These are phyloP conservation scores for Heliconius sara DNA, from an alignment of 2,888 invertebrate species.

Conservation along the genomic window DNA sequence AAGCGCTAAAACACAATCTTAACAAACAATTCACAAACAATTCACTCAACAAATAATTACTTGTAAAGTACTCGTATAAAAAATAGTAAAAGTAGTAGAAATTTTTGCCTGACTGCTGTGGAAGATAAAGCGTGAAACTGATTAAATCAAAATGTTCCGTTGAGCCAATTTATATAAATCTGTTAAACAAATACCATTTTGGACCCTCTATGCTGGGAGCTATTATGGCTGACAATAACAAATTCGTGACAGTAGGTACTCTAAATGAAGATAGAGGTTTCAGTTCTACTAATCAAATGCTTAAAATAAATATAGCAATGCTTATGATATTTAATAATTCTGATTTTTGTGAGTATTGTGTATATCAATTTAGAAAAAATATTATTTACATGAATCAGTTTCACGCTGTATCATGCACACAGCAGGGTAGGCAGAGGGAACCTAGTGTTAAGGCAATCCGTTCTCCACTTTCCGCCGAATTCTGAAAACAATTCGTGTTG, in stretches of 20 bases:
- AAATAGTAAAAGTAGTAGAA: not conserved
- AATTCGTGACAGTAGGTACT: conserved; percentile 63
- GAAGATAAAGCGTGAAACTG: not conserved
- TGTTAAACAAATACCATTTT: conserved; percentile 52
- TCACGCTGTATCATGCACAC: too few relatives aligned
- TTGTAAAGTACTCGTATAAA: not conserved
- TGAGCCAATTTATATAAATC: conserved; percentile 48
- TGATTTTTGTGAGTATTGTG: not conserved
- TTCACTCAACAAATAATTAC: not conserved
- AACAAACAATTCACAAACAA: too few relatives aligned
- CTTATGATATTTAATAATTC: conserved; percentile 4
- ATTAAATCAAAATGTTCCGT: not conserved
- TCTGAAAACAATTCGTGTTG: too few relatives aligned
- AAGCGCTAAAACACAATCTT: too few relatives aligned
- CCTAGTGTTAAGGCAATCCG: too few relatives aligned
- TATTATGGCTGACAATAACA: conserved; percentile 65
- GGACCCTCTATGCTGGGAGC: conserved; percentile 56
- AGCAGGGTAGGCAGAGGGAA: too few relatives aligned
- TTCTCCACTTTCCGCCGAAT: too few relatives aligned
- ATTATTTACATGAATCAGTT: too few relatives aligned
- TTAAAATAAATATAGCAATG: conserved; percentile 42
- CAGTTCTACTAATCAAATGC: conserved; percentile 37
- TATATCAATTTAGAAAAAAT: too few relatives aligned
- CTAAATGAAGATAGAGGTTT: conserved; percentile 55
- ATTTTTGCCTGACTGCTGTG: not conserved